These are phyloP conservation scores for Drosophila paulistorum DNA, from an alignment of 1,140 invertebrate species.

Conservation along the genomic window DNA sequence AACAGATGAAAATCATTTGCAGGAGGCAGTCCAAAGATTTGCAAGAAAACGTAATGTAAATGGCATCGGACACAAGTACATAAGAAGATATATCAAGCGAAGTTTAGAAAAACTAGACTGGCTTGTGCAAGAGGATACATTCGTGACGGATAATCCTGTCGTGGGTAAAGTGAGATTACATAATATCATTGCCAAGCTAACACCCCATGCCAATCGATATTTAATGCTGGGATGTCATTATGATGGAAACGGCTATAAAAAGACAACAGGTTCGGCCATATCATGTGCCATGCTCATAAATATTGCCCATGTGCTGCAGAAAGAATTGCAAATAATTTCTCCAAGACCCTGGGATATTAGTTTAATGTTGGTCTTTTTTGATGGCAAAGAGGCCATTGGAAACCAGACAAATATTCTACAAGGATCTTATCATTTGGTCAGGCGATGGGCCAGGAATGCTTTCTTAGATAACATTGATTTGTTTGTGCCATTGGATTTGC, in stretches of 20 bases:
- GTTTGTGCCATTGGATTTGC: slow-evolving; percentile 94
- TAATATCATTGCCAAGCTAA: slow-evolving; percentile 92
- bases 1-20: slow-evolving; percentile 85
- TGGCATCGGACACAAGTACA: slow-evolving; percentile 86
- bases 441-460: slow-evolving; percentile 85
- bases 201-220: slow-evolving; percentile 90
- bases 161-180: slow-evolving; percentile 89
- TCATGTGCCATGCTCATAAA: slow-evolving; percentile 97
- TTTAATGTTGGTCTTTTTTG: slow-evolving; percentile 97
- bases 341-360: slow-evolving; percentile 87
- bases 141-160: slow-evolving; percentile 88
- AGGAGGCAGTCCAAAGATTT: slow-evolving; percentile 86
- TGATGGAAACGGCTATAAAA: slow-evolving; percentile 93
- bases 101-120: slow-evolving; percentile 86
- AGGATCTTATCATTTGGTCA: slow-evolving; percentile 94
- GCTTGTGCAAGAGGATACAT: slow-evolving; percentile 90
- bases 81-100: slow-evolving; percentile 88
- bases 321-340: slow-evolving; percentile 83
- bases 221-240: slow-evolving; percentile 96
- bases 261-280: slow-evolving; percentile 89
- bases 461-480: slow-evolving; percentile 85
- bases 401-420: slow-evolving; percentile 96
- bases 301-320: slow-evolving; percentile 89
- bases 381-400: slow-evolving; percentile 97
- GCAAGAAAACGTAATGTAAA: slow-evolving; percentile 89